phyloP scores from a whole-genome alignment of 1,140 invertebrate genomes.

The Calliopsis andreniformis region DNA sequence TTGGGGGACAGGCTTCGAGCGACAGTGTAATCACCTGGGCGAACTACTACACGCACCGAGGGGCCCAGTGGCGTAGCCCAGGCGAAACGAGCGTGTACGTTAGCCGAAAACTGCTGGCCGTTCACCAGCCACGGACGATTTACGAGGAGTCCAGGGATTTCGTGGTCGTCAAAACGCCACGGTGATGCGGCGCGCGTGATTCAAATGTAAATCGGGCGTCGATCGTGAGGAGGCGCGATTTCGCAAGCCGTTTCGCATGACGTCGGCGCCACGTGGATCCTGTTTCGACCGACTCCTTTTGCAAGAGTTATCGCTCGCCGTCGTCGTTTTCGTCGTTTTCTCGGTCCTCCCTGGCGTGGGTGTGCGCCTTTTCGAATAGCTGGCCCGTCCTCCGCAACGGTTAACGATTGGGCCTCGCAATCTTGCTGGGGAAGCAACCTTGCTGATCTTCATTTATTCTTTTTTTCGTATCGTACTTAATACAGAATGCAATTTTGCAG shows the following conservation, averaged over 20 bases:
- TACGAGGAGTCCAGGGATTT: slow-evolving; percentile 47
- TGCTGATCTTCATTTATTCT: background rate
- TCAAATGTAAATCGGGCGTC: slow-evolving; percentile 62
- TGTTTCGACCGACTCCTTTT: slow-evolving; percentile 47
- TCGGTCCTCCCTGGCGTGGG: background rate
- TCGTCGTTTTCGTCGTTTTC: background rate
- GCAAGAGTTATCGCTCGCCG: slow-evolving; percentile 43
- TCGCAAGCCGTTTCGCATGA: slow-evolving; percentile 41
- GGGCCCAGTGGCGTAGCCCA: slow-evolving; percentile 57
- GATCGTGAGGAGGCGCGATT: slow-evolving; percentile 41
- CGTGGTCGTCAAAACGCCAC: slow-evolving; percentile 42
- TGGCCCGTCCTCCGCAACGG: slow-evolving; percentile 2
- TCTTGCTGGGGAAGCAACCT: background rate
- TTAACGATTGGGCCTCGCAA: background rate
- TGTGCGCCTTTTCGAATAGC: background rate
- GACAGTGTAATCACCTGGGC: slow-evolving; percentile 80
- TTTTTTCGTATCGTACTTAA: background rate
- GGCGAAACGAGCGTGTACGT: slow-evolving; percentile 38
- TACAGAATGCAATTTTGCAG: too few relatives aligned
- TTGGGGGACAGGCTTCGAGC: slow-evolving; percentile 70
- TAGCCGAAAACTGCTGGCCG: slow-evolving; percentile 51
- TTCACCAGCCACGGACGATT: slow-evolving; percentile 43
- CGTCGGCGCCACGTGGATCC: slow-evolving; percentile 62
- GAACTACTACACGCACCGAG: slow-evolving; percentile 70
- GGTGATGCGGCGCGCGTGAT: slow-evolving; percentile 53